These are phyloP conservation scores for Drosophila silvestris DNA, from an alignment of 2,888 invertebrate genomes.

Conservation along the genomic window DNA sequence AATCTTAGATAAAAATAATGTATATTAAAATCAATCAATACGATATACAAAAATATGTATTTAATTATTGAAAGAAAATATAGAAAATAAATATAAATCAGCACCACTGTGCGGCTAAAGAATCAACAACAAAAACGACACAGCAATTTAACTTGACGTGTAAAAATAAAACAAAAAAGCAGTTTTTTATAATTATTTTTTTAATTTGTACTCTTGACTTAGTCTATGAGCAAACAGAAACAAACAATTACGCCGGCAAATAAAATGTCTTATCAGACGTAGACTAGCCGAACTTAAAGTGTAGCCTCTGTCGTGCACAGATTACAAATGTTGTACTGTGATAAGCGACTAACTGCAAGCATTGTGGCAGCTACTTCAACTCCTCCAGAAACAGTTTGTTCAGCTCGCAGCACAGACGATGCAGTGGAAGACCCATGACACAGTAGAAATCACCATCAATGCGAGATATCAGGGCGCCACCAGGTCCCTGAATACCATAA, in stretches of 20 bases:
- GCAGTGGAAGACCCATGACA: conserved; percentile 94
- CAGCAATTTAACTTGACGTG: conserved; percentile 37
- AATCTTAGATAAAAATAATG: neutral
- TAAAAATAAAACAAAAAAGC: conserved; percentile 4
- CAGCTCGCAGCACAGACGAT: conserved; percentile 87
- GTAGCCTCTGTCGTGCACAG: conserved; percentile 66
- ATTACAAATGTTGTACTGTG: conserved; percentile 34
- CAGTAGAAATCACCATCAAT: conserved; percentile 95
- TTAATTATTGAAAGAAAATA: neutral
- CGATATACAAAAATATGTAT: neutral
- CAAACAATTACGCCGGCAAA: conserved; percentile 35
- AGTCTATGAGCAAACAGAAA: conserved; percentile 47
- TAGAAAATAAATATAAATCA: neutral
- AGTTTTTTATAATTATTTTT: conserved; percentile 33
- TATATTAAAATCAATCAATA: neutral
- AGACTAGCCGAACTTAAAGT: conserved; percentile 35
- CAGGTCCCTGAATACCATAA: conserved; percentile 94
- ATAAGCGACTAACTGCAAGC: conserved; percentile 18
- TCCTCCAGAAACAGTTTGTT: conserved; percentile 85
- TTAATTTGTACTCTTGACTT: conserved; percentile 54
- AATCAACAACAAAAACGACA: conserved; percentile 2
- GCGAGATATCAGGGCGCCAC: conserved; percentile 92
- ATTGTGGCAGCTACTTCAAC: conserved; percentile 28
- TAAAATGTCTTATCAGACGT: conserved; percentile 56
- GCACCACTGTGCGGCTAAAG: conserved; percentile 2